Evolutionary conservation across 2,888 invertebrate genomes (phyloP).

Genomic region (Caenorhabditis panamensis): DNA sequence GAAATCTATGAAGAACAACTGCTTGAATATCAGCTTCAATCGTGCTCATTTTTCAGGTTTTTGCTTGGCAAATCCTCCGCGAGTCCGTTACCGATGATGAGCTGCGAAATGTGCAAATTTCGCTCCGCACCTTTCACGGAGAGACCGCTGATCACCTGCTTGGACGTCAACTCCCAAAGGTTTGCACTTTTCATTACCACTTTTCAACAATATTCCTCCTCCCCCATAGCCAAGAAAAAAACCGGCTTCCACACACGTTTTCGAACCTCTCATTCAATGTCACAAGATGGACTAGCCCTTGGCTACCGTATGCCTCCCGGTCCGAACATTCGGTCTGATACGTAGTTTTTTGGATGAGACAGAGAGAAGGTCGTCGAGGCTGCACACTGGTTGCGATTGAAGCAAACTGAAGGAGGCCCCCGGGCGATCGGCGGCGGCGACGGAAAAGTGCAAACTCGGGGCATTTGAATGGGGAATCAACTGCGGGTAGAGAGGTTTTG

Average conservation of each 20-base stretch:
- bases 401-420: conserved; percentile 26
- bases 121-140: conserved; percentile 80
- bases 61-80: conserved; percentile 81
- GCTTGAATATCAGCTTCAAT: no score
- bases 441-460: conserved; percentile 63
- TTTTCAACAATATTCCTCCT: background rate
- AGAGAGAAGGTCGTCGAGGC: conserved; percentile 50
- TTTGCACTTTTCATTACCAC: conserved; percentile 57
- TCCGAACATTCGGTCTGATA: conserved; percentile 30
- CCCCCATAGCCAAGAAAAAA: conserved; percentile 17
- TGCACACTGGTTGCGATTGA: conserved; percentile 62
- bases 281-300: background rate
- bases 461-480: conserved; percentile 33
- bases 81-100: conserved; percentile 81
- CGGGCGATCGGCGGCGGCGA: background rate
- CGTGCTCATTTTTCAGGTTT: conserved; percentile 73
- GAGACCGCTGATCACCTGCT: conserved; percentile 79
- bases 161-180: conserved; percentile 79
- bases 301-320: conserved; percentile 30
- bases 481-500: conserved; percentile 18
- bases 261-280: conserved; percentile 24
- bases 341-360: conserved; percentile 35
- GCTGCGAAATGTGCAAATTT: conserved; percentile 79
- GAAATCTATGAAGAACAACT: no score
- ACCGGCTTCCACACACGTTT: conserved; percentile 45